A percentile compares a stretch with the other conserved stretches of the same genome.
These are phyloP conservation scores for Aldabrachelys gigantea DNA, from an alignment of 2,113 vertebrate genomes.

Conservation along the genomic window DNA sequence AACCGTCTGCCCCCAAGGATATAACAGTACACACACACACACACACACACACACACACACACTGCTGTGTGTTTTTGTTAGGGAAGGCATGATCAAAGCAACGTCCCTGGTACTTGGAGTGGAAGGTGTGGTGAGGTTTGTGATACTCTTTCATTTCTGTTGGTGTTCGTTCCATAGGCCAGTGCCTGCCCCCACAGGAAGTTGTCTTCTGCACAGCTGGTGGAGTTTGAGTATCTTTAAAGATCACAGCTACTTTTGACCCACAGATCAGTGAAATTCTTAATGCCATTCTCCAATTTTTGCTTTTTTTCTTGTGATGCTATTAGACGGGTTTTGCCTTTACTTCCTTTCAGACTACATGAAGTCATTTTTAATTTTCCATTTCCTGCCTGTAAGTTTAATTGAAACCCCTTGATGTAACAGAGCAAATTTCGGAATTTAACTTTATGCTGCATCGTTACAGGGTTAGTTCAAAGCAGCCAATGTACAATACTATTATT, in stretches of 20 bases:
- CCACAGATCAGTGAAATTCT: neutral
- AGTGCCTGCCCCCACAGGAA: neutral
- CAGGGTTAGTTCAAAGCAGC: neutral
- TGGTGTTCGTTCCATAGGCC: constrained; percentile 37
- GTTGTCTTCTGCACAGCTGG: neutral
- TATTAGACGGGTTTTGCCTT: neutral
- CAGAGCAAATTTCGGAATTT: neutral
- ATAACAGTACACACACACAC: no score
- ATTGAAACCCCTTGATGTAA: neutral
- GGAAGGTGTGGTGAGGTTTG: constrained; percentile 22
- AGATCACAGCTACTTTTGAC: neutral
- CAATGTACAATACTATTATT: neutral
- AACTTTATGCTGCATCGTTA: neutral
- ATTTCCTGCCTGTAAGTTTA: neutral
- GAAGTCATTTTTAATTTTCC: neutral
- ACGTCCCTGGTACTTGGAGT: constrained; percentile 29
- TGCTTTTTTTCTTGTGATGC: neutral
- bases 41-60: neutral
- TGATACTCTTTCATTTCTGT: neutral
- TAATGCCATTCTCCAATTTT: neutral
- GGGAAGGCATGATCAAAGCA: constrained; percentile 33
- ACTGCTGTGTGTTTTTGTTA: neutral
- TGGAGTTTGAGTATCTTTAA: neutral
- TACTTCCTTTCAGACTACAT: neutral
- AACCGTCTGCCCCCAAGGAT: no score